Conservation (phyloP, 2,888 invertebrate genomes). For the Drosophila stalkeri region DNA sequence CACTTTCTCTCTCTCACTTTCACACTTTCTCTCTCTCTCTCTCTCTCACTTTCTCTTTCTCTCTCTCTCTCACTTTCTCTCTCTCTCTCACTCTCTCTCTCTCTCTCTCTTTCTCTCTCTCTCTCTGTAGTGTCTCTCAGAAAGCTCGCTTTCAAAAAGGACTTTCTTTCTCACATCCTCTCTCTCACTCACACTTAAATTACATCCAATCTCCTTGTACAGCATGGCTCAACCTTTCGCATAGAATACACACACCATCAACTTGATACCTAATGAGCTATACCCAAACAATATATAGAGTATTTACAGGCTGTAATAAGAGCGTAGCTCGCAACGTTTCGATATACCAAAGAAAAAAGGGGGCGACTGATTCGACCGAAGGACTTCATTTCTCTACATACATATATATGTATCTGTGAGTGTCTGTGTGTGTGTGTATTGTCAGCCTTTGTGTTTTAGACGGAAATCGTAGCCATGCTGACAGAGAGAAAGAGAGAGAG, state of each 20-base stretch:
- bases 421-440: slow-evolving; percentile 1
- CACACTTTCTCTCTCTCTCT: background rate
- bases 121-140: too few species aligned
- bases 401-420: slow-evolving; percentile 1
- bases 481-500: background rate
- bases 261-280: background rate
- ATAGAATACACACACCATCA: background rate
- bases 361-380: slow-evolving; percentile 36
- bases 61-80: background rate
- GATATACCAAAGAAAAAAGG: slow-evolving; percentile 33
- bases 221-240: background rate
- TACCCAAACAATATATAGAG: slow-evolving; percentile 2
- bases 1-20: background rate
- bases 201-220: too few species aligned
- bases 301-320: slow-evolving; percentile 37
- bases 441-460: slow-evolving; percentile 45
- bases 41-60: background rate
- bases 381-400: slow-evolving; percentile 21
- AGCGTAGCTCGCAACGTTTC: slow-evolving; percentile 49
- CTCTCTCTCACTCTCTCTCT: background rate
- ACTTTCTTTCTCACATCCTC: too few species aligned
- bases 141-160: too few species aligned
- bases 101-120: too few species aligned
- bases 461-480: slow-evolving; percentile 37
- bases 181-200: too few species aligned